Evolutionary conservation across 2,797 vertebrate genomes (phyloP).

Genomic region (Sebastes matsubarae): DNA sequence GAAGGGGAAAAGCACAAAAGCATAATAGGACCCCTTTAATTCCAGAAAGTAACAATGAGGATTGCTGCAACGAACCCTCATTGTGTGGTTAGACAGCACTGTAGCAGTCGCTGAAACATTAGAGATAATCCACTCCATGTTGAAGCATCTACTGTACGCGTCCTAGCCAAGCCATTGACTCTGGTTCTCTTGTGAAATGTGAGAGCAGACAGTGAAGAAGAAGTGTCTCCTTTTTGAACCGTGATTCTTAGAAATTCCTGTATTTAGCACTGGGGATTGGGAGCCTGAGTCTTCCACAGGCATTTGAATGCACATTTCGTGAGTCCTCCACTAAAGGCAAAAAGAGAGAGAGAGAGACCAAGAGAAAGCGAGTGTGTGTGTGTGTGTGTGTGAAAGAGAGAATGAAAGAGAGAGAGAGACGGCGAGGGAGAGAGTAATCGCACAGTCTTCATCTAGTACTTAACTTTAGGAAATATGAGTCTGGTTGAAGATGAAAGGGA

Average conservation of each 20-base stretch:
- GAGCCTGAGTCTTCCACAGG: conserved; percentile 76
- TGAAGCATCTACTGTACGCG: conserved; percentile 54
- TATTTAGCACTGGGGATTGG: conserved; percentile 82
- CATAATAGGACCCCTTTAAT: not conserved
- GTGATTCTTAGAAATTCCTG: conserved; percentile 83
- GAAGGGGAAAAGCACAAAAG: no score
- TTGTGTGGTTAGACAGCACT: conserved; percentile 1
- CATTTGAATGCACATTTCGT: conserved; percentile 79
- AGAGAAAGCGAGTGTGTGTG: conserved; percentile 36
- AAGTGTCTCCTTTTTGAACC: conserved; percentile 79
- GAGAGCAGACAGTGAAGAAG: conserved; percentile 69
- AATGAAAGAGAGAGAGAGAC: conserved; percentile 38
- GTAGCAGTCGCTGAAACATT: conserved; percentile 31
- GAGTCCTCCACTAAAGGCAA: conserved; percentile 71
- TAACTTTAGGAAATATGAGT: conserved; percentile 83
- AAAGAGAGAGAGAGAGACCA: conserved; percentile 32
- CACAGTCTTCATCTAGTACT: conserved; percentile 79
- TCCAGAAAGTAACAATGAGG: not conserved
- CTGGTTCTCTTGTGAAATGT: conserved; percentile 67
- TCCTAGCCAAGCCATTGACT: conserved; percentile 63
- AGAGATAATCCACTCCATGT: conserved; percentile 53
- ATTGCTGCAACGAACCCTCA: not conserved
- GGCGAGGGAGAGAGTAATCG: conserved; percentile 67
- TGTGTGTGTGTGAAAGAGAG: conserved; percentile 41
- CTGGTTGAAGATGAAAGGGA: conserved; percentile 85